These are phyloP conservation scores for Darevskia mixta DNA, from an alignment of 2,797 vertebrate genomes.

Conservation along the genomic window DNA sequence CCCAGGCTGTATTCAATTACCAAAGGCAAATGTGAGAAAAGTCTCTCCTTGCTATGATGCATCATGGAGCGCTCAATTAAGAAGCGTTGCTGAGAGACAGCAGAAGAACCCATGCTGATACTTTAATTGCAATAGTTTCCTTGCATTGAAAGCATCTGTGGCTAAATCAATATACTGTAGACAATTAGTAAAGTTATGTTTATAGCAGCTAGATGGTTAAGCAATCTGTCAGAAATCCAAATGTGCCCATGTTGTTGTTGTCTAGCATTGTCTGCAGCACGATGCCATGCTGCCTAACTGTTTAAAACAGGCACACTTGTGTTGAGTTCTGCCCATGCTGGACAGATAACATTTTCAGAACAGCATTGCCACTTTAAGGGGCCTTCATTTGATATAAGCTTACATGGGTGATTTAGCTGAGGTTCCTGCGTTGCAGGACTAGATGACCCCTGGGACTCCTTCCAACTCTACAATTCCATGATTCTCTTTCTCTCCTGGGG, in stretches of 20 bases:
- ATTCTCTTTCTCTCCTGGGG: background rate
- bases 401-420: too few species aligned
- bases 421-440: too few species aligned
- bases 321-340: background rate
- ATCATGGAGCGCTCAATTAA: background rate
- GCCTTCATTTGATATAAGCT: background rate
- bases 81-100: background rate
- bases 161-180: background rate
- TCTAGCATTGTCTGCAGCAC: too few species aligned
- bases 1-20: background rate
- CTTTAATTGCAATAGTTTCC: constrained; percentile 8
- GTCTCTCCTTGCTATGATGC: background rate
- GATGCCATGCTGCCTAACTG: background rate
- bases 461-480: too few species aligned
- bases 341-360: background rate
- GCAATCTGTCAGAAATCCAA: constrained; percentile 21
- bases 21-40: background rate
- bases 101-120: background rate
- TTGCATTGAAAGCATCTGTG: background rate
- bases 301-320: background rate
- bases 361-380: background rate
- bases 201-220: background rate
- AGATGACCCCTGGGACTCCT: too few species aligned
- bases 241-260: background rate
- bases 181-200: background rate